These are phyloP conservation scores for Pseudochirops corinnae DNA, from an alignment of 2,797 vertebrate genomes.

Conservation along the genomic window DNA sequence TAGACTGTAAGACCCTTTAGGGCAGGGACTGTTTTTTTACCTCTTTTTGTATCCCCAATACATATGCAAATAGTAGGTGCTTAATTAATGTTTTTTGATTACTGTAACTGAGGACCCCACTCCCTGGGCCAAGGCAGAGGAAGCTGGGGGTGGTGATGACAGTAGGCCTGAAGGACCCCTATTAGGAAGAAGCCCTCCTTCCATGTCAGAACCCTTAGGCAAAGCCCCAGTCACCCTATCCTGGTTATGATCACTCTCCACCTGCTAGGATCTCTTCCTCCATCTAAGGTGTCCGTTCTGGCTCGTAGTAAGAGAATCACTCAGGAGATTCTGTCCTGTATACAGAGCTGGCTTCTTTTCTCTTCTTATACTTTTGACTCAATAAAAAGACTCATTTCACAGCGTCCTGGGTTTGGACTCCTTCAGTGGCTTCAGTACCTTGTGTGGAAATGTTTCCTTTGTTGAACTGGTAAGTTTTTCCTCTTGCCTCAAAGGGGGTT, in stretches of 20 bases:
- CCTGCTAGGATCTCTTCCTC: neutral
- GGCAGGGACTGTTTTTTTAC: neutral
- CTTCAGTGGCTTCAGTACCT: neutral
- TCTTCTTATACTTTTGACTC: neutral
- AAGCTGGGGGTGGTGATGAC: neutral
- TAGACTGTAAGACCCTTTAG: neutral
- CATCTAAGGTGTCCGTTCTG: neutral
- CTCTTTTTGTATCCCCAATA: neutral
- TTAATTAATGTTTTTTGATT: neutral
- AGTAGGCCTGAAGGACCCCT: neutral
- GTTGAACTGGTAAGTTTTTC: neutral
- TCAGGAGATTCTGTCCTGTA: neutral
- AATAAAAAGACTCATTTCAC: neutral
- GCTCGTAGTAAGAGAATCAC: neutral
- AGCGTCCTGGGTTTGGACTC: neutral
- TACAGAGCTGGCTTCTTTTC: neutral
- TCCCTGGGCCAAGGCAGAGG: neutral
- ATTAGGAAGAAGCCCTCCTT: neutral
- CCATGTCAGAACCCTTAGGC: neutral
- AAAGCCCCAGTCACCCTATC: neutral
- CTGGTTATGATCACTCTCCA: neutral
- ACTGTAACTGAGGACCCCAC: neutral
- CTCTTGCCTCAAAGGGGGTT: neutral
- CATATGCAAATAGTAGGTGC: neutral
- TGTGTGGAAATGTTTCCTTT: neutral